Conservation (phyloP, 2,113 vertebrate species). For the Falcunculus frontatus region DNA sequence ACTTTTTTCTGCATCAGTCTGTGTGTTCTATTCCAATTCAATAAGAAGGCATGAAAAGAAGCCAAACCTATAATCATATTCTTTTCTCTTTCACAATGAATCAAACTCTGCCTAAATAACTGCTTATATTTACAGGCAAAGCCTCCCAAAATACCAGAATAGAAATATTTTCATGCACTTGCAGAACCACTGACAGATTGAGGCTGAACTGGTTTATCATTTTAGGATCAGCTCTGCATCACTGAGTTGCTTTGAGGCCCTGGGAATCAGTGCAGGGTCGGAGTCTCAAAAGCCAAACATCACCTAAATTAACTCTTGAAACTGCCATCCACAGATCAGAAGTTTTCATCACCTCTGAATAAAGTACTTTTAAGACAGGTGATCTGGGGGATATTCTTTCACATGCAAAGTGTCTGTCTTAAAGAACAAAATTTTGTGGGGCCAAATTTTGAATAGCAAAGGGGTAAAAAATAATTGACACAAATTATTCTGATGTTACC, state of each 20-base stretch:
- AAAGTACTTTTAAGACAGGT: not conserved
- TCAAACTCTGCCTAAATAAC: not conserved
- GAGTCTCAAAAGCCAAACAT: not conserved
- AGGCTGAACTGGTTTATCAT: not conserved
- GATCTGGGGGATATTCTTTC: no score
- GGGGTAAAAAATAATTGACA: not conserved
- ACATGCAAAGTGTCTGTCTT: not conserved
- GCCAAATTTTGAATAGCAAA: not conserved
- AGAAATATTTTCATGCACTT: not conserved
- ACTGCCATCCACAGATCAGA: not conserved
- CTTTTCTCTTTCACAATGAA: not conserved
- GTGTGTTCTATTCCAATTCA: not conserved
- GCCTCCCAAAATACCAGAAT: not conserved
- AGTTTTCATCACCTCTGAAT: no score
- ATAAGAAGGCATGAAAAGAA: not conserved
- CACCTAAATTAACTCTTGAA: not conserved
- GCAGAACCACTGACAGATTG: not conserved
- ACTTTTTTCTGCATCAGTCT: conserved; percentile 4
- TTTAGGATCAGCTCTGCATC: not conserved
- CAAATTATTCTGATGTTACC: not conserved
- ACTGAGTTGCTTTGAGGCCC: not conserved
- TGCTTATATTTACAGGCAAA: not conserved
- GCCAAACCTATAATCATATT: not conserved
- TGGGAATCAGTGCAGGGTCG: not conserved
- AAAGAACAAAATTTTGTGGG: accelerated